phyloP scores from a whole-genome alignment of 1,140 invertebrate species.

The Chrysopa pallens region DNA sequence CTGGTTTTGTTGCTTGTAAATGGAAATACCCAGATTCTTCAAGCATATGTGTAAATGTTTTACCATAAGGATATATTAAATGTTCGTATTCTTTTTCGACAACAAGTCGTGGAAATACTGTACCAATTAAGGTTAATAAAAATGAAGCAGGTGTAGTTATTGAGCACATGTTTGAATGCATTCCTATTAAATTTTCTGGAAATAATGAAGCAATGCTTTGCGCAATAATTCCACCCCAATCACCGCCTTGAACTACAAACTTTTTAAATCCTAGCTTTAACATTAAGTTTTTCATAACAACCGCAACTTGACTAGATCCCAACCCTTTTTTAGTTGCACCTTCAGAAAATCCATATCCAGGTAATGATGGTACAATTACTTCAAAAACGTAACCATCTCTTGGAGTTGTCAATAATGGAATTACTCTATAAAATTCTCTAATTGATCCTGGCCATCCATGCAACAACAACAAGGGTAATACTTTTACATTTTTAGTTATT shows the following conservation, averaged over 20 bases:
- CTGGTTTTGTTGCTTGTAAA: constrained; percentile 76
- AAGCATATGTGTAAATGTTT: constrained; percentile 28
- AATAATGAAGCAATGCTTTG: constrained; percentile 40
- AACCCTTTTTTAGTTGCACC: constrained; percentile 41
- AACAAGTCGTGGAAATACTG: constrained; percentile 33
- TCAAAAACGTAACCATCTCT: constrained; percentile 55
- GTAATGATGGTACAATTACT: constrained; percentile 56
- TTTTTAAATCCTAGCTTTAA: constrained; percentile 49
- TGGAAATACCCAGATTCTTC: constrained; percentile 66
- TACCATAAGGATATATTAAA: constrained; percentile 39
- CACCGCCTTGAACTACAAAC: constrained; percentile 73
- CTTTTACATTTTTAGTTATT: constrained; percentile 28
- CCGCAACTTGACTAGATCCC: constrained; percentile 38
- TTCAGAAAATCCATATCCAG: constrained; percentile 74
- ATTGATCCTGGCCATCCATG: constrained; percentile 88
- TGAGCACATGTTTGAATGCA: constrained; percentile 46
- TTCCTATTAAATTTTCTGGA: constrained; percentile 46
- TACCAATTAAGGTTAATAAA: constrained; percentile 32
- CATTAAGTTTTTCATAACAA: constrained; percentile 74
- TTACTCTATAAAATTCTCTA: constrained; percentile 68
- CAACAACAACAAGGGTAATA: constrained; percentile 53
- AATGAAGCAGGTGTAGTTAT: constrained; percentile 18
- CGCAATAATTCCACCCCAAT: constrained; percentile 54
- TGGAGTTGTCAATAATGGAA: constrained; percentile 46
- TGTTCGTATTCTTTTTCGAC: constrained; percentile 31